Conservation (phyloP, 2,797 vertebrate species). For the Trematomus bernacchii region DNA sequence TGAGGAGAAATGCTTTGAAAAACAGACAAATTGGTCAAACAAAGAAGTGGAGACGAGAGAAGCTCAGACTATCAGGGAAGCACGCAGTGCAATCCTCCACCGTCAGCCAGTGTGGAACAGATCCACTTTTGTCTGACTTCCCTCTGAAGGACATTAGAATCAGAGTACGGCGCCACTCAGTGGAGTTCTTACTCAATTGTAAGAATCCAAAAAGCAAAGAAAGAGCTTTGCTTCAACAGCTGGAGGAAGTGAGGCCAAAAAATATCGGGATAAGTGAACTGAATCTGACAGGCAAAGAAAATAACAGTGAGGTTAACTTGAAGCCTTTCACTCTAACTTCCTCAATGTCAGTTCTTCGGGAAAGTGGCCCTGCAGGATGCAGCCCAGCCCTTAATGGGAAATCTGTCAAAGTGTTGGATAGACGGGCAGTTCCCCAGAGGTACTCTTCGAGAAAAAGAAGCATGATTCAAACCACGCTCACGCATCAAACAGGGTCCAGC, state of each 20-base stretch:
- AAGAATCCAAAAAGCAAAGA: slow-evolving; percentile 82
- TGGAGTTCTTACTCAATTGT: slow-evolving; percentile 82
- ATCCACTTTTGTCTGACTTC: slow-evolving; percentile 67
- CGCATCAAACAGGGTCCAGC: slow-evolving; percentile 35
- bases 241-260: slow-evolving; percentile 72
- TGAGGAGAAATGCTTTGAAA: slow-evolving; percentile 84
- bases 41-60: slow-evolving; percentile 80
- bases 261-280: slow-evolving; percentile 30
- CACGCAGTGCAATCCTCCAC: slow-evolving; percentile 45
- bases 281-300: slow-evolving; percentile 31
- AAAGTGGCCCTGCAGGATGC: slow-evolving; percentile 24
- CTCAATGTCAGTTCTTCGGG: slow-evolving; percentile 43
- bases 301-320: slow-evolving; percentile 59
- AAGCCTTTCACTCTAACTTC: slow-evolving; percentile 74
- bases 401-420: slow-evolving; percentile 62
- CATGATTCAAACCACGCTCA: slow-evolving; percentile 12
- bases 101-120: slow-evolving; percentile 39
- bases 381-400: slow-evolving; percentile 43
- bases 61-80: slow-evolving; percentile 72
- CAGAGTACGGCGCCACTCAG: slow-evolving; percentile 80
- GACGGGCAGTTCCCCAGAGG: slow-evolving; percentile 34
- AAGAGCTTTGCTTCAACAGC: slow-evolving; percentile 72
- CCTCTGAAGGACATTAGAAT: slow-evolving; percentile 77
- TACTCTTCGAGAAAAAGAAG: slow-evolving; percentile 74
- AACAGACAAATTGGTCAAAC: slow-evolving; percentile 79